Conservation (phyloP, 2,888 invertebrate species). For the Pseudococcus longispinus region DNA sequence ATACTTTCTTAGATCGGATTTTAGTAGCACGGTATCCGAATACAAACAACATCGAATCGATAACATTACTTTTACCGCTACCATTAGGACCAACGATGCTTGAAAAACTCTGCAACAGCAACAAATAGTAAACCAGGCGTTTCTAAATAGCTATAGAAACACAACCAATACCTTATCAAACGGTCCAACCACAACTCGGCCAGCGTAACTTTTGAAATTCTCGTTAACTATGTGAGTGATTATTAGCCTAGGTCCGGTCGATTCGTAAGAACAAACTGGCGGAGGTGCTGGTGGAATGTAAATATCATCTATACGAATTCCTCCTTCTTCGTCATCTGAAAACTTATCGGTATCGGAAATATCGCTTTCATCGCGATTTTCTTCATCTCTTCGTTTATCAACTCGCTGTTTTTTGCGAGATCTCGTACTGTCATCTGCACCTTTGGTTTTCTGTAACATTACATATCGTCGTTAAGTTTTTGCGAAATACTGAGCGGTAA, state of each 20-base stretch:
- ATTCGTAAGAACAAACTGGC: conserved; percentile 71
- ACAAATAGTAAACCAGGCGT: neutral
- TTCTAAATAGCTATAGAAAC: neutral
- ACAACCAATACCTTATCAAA: conserved; percentile 83
- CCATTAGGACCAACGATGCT: conserved; percentile 98
- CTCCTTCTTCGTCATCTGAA: conserved; percentile 65
- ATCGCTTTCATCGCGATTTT: conserved; percentile 54
- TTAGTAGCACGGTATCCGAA: conserved; percentile 96
- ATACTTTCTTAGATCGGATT: conserved; percentile 94
- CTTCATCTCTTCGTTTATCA: conserved; percentile 4
- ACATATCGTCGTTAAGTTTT: neutral
- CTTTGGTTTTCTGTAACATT: conserved; percentile 45
- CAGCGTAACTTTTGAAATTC: conserved; percentile 97
- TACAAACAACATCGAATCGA: conserved; percentile 98
- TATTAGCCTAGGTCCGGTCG: conserved; percentile 80
- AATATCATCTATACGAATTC: conserved; percentile 76
- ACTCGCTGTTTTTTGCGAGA: conserved; percentile 35
- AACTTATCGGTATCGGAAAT: conserved; percentile 57
- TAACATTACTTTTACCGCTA: conserved; percentile 98
- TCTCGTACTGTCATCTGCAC: conserved; percentile 10
- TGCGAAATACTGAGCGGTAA: neutral
- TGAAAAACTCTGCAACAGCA: conserved; percentile 81
- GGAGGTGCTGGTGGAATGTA: conserved; percentile 81
- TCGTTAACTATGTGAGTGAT: conserved; percentile 89
- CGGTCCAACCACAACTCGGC: conserved; percentile 82